Percentiles rank a stretch among this genome's conserved stretches.
Evolutionary conservation across 2,113 vertebrate genomes (phyloP).

Genomic region (Actenoides lindsayi): DNA sequence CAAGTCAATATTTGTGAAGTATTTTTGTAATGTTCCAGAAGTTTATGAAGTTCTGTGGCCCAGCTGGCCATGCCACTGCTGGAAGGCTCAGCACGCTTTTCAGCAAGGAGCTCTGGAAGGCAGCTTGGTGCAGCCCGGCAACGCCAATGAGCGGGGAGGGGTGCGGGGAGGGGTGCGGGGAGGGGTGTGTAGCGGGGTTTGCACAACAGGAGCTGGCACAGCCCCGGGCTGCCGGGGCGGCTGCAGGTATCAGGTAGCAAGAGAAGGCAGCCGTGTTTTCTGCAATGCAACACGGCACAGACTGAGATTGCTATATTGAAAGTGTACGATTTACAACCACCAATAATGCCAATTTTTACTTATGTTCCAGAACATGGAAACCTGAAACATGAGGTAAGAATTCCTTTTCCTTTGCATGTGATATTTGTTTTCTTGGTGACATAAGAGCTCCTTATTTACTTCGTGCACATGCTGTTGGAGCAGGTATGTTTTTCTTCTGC

Average conservation of each 20-base stretch:
- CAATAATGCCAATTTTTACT: conserved; percentile 84
- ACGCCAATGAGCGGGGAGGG: conserved; percentile 78
- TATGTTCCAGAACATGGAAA: conserved; percentile 90
- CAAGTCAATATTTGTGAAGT: fast-evolving
- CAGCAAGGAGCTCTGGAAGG: not conserved
- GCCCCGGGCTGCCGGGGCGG: conserved; percentile 68
- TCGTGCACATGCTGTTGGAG: not conserved
- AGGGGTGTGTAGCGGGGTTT: conserved; percentile 13
- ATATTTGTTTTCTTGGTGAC: conserved; percentile 23
- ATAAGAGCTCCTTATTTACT: not conserved
- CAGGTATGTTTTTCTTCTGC: not conserved
- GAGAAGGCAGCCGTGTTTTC: conserved; percentile 59
- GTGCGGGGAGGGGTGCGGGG: no score
- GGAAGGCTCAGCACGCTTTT: not conserved
- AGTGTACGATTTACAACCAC: not conserved
- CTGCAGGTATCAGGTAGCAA: conserved; percentile 76
- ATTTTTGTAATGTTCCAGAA: not conserved
- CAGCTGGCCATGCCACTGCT: not conserved
- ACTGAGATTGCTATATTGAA: not conserved
- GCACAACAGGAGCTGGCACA: conserved; percentile 71
- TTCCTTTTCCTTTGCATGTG: not conserved
- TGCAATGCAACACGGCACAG: not conserved
- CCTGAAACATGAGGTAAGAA: conserved; percentile 89
- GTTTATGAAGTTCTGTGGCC: not conserved
- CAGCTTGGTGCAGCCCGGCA: not conserved